phyloP scores from a whole-genome alignment of 53 echinoderm and acorn worm species.

The Paracentrotus lividus region DNA sequence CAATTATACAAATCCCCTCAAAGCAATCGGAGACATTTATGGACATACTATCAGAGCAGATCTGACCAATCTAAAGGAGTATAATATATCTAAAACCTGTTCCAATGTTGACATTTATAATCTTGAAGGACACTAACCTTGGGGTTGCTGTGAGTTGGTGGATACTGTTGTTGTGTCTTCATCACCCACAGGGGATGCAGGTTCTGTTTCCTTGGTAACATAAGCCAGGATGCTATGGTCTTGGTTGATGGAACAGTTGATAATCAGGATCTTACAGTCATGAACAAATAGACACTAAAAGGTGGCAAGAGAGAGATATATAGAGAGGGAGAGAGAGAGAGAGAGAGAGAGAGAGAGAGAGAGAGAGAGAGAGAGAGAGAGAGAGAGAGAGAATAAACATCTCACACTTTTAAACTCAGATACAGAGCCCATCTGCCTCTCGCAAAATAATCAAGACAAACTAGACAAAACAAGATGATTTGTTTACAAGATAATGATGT shows the following conservation, averaged over 20 bases:
- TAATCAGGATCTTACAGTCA: constrained; percentile 77
- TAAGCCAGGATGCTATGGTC: constrained; percentile 88
- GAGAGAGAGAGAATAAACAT: neutral
- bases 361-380: neutral
- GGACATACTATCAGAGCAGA: too few relatives aligned
- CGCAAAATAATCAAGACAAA: too few relatives aligned
- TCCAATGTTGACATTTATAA: too few relatives aligned
- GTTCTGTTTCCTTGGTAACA: constrained; percentile 62
- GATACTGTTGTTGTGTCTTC: constrained; percentile 3
- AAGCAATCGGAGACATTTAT: too few relatives aligned
- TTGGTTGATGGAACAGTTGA: constrained; percentile 86
- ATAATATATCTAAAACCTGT: too few relatives aligned
- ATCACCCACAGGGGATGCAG: neutral
- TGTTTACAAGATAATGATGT: neutral
- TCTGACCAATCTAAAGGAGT: too few relatives aligned
- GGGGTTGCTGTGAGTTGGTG: neutral
- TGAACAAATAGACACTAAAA: constrained; percentile 85
- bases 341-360: neutral
- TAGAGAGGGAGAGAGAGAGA: neutral
- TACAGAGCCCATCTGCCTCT: too few relatives aligned
- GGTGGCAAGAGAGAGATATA: neutral
- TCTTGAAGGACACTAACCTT: constrained; percentile 37
- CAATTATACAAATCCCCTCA: too few relatives aligned
- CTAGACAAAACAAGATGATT: neutral
- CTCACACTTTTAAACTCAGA: too few relatives aligned